These are phyloP conservation scores for Andrena chrysosceles DNA, from an alignment of 2,888 invertebrate genomes.

Conservation along the genomic window DNA sequence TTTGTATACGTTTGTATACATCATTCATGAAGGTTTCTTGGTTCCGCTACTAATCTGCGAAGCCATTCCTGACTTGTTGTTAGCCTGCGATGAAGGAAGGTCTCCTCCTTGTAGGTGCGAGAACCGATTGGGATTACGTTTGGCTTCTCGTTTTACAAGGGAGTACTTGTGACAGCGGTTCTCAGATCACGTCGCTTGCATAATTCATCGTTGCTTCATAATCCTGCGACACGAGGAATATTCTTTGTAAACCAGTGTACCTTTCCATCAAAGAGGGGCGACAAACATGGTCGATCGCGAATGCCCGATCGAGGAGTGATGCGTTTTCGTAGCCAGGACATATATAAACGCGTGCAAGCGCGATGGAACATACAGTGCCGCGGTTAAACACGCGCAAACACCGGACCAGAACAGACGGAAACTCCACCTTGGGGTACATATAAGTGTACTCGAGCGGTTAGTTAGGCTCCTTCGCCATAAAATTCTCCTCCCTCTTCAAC, in stretches of 20 bases:
- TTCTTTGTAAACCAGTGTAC: background rate
- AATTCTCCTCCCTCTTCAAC: conserved; percentile 50
- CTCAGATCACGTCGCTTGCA: conserved; percentile 45
- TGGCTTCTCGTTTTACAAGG: conserved; percentile 64
- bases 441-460: conserved; percentile 54
- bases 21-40: conserved; percentile 42
- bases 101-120: conserved; percentile 50
- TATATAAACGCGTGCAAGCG: background rate
- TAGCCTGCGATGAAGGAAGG: conserved; percentile 51
- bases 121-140: conserved; percentile 65
- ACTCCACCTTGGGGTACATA: conserved; percentile 33
- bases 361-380: conserved; percentile 32
- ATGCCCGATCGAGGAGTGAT: background rate
- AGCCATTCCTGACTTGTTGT: conserved; percentile 58
- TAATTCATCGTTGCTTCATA: conserved; percentile 41
- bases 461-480: conserved; percentile 60
- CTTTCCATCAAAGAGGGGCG: too few species aligned
- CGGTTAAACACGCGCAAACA: conserved; percentile 34
- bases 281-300: conserved; percentile 20
- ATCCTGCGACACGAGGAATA: background rate
- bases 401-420: conserved; percentile 20
- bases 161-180: conserved; percentile 46
- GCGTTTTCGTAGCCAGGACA: background rate
- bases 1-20: conserved; percentile 21
- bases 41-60: conserved; percentile 51